These are phyloP conservation scores for Stictonetta naevosa DNA, from an alignment of 2,113 vertebrate genomes.

Conservation along the genomic window DNA sequence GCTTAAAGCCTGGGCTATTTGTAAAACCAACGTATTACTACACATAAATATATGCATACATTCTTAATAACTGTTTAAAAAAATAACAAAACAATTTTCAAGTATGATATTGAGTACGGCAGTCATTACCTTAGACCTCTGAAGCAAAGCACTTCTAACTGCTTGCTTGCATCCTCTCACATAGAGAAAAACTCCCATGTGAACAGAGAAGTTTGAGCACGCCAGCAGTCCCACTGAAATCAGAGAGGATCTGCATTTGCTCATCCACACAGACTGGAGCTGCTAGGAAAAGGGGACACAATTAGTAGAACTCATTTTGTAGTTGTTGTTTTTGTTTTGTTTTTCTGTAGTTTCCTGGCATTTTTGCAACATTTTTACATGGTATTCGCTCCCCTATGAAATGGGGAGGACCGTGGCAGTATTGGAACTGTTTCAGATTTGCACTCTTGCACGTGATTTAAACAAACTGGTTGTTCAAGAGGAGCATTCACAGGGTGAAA, in stretches of 20 bases:
- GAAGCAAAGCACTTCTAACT: neutral
- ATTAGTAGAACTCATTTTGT: neutral
- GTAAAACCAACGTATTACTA: neutral
- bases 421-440: neutral
- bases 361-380: neutral
- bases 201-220: neutral
- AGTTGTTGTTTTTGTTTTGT: neutral
- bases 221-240: neutral
- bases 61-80: neutral
- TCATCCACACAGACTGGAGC: neutral
- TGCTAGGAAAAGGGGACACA: neutral
- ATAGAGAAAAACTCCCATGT: neutral
- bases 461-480: neutral
- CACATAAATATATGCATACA: too few species aligned
- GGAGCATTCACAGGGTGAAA: neutral
- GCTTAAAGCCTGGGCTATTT: neutral
- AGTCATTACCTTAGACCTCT: neutral
- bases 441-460: neutral
- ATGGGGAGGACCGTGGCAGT: neutral
- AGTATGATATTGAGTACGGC: neutral
- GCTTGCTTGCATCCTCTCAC: neutral
- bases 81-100: neutral
- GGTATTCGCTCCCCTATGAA: neutral
- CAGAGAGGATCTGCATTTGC: neutral
- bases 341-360: neutral